phyloP scores from a whole-genome alignment of 1,140 invertebrate species.

The Monomorium pharaonis region DNA sequence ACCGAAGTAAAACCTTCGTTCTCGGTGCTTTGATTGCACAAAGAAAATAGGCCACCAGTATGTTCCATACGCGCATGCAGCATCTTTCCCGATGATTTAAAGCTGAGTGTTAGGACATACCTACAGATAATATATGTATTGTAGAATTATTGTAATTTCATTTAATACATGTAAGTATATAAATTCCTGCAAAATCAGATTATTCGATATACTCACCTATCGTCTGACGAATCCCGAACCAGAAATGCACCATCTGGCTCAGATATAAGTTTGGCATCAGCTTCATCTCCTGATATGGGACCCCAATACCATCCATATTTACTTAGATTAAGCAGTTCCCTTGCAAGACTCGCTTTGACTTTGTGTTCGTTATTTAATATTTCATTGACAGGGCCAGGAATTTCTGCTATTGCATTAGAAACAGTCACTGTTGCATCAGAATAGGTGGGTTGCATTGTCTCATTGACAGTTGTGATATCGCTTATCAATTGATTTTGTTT shows the following conservation, averaged over 20 bases:
- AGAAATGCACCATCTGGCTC: conserved; percentile 92
- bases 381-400: conserved; percentile 9
- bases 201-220: conserved; percentile 83
- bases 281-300: conserved; percentile 87
- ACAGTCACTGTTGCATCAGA: not conserved
- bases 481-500: not conserved
- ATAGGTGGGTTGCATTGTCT: not conserved
- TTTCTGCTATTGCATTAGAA: not conserved
- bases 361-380: conserved; percentile 51
- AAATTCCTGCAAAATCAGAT: conserved; percentile 3
- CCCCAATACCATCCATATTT: conserved; percentile 90
- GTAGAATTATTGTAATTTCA: conserved; percentile 60
- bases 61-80: conserved; percentile 90
- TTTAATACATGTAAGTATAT: not conserved
- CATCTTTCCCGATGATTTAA: conserved; percentile 90
- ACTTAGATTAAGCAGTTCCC: conserved; percentile 86
- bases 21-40: conserved; percentile 87
- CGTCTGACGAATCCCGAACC: conserved; percentile 91
- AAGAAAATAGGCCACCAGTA: conserved; percentile 88
- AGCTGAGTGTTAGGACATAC: conserved; percentile 90
- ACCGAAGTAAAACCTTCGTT: conserved; percentile 89
- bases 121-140: conserved; percentile 67
- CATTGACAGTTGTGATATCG: not conserved
- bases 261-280: conserved; percentile 85
- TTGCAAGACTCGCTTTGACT: conserved; percentile 80